phyloP scores from a whole-genome alignment of 2,888 invertebrate species.

The Muscina levida region DNA sequence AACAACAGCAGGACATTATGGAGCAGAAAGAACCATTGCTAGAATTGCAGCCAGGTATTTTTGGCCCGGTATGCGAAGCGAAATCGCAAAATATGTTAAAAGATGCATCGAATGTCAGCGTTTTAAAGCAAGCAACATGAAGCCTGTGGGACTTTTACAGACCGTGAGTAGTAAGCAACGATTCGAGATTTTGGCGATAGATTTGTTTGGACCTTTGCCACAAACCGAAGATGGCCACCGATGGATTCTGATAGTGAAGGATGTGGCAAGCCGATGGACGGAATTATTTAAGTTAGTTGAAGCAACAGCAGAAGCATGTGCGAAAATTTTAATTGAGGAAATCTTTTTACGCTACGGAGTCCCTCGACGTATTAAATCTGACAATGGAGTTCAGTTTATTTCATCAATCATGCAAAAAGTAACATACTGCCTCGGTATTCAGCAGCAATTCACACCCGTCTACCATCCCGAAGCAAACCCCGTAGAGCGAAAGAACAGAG shows the following conservation, averaged over 20 bases:
- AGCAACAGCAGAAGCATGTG: constrained; percentile 71
- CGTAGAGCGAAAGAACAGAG: constrained; percentile 56
- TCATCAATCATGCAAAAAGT: constrained; percentile 74
- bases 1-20: constrained; percentile 29
- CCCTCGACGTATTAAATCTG: constrained; percentile 71
- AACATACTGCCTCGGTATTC: constrained; percentile 49
- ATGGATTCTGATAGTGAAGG: constrained; percentile 71
- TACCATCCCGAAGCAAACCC: constrained; percentile 65
- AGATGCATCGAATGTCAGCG: too few species aligned
- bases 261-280: constrained; percentile 67
- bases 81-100: too few species aligned
- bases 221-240: constrained; percentile 49
- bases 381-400: constrained; percentile 76
- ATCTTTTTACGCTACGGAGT: constrained; percentile 73
- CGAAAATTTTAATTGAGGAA: too few species aligned
- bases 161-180: too few species aligned
- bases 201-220: constrained; percentile 65
- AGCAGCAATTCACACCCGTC: constrained; percentile 64
- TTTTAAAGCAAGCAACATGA: too few species aligned
- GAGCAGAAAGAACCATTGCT: constrained; percentile 57
- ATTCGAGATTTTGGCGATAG: constrained; percentile 64
- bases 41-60: constrained; percentile 8
- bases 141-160: too few species aligned
- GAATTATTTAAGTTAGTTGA: constrained; percentile 72
- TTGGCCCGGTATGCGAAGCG: too few species aligned